These are phyloP conservation scores for Mesembrinibis cayennensis DNA, from an alignment of 2,113 vertebrate species.

Conservation along the genomic window DNA sequence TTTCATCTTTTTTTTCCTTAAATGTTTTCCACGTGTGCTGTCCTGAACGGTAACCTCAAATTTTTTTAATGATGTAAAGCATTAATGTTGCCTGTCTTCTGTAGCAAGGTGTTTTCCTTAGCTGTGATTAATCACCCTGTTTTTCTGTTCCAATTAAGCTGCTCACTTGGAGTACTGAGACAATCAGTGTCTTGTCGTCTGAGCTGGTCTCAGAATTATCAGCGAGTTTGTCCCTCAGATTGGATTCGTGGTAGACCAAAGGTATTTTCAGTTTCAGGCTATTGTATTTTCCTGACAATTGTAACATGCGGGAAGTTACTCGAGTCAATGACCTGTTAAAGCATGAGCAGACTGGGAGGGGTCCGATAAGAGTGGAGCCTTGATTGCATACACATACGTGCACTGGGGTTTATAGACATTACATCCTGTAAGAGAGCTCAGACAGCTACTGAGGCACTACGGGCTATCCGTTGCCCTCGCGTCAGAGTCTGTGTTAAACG, in stretches of 20 bases:
- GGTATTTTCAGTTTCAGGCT: neutral
- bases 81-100: neutral
- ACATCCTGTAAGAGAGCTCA: neutral
- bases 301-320: neutral
- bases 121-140: neutral
- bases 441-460: neutral
- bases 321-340: neutral
- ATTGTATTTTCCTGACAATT: neutral
- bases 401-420: neutral
- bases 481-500: neutral
- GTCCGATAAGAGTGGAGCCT: neutral
- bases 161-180: neutral
- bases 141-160: neutral
- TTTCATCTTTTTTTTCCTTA: neutral
- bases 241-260: neutral
- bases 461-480: fast-evolving
- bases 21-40: neutral
- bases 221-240: neutral
- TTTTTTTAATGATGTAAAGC: neutral
- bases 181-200: neutral
- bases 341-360: neutral
- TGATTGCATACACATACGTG: neutral
- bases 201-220: neutral
- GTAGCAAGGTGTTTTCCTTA: conserved; percentile 25
- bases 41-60: neutral